A percentile compares a stretch with the other conserved stretches of the same genome.
Conservation (phyloP, 2,888 invertebrate species). For the Escarpia spicata region DNA sequence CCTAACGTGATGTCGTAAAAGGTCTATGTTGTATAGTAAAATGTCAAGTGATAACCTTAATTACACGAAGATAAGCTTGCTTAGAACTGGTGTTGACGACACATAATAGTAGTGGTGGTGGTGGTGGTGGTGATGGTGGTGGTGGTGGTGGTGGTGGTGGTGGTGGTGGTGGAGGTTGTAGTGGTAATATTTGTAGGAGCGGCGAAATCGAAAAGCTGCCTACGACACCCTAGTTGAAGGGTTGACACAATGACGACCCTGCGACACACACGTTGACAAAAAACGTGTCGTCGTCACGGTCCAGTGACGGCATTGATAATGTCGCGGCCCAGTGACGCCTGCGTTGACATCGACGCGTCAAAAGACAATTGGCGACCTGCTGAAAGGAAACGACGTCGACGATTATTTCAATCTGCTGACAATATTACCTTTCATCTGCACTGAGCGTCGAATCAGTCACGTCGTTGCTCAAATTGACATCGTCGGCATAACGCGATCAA, state of each 20-base stretch:
- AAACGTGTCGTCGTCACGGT: not conserved
- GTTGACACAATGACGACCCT: not conserved
- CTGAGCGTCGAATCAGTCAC: not conserved
- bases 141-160: no score
- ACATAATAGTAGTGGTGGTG: no score
- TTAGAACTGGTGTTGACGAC: no score
- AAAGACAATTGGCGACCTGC: slow-evolving; percentile 6
- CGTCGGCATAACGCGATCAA: not conserved
- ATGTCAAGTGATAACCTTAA: no score
- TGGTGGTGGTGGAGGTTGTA: no score
- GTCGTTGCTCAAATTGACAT: not conserved
- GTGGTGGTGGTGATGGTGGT: no score
- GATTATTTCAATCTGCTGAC: not conserved
- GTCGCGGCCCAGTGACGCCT: not conserved
- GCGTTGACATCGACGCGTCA: not conserved
- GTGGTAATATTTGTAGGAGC: not conserved
- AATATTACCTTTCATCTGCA: not conserved
- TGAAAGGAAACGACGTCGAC: not conserved
- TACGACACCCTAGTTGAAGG: not conserved
- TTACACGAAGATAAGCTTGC: no score
- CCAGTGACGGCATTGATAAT: not conserved
- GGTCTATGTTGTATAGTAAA: no score
- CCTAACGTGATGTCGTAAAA: no score
- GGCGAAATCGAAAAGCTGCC: not conserved
- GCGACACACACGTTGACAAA: not conserved